Percentiles rank a stretch among this genome's conserved stretches.
phyloP scores from a whole-genome alignment of 1,140 invertebrate species.

The Drosophila obscura region DNA sequence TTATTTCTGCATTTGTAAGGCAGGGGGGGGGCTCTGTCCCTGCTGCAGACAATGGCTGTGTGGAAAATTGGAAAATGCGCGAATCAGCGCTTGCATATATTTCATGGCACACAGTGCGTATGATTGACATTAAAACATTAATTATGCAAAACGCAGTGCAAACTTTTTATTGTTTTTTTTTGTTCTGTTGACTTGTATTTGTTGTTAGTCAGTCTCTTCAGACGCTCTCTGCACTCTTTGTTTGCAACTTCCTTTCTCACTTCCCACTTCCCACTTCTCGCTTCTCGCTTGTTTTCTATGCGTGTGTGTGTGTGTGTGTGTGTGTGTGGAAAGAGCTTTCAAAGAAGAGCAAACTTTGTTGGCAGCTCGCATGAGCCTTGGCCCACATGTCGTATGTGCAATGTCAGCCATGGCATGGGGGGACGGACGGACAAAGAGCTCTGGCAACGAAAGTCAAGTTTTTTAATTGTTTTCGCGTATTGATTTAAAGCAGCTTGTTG shows the following conservation, averaged over 20 bases:
- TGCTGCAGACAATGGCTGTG: conserved; percentile 13
- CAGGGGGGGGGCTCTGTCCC: background rate
- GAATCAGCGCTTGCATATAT: conserved; percentile 69
- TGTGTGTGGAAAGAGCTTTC: conserved; percentile 8
- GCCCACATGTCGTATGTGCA: conserved; percentile 57
- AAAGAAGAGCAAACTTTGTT: conserved; percentile 30
- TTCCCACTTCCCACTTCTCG: background rate
- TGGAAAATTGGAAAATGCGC: conserved; percentile 55
- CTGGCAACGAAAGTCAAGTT: conserved; percentile 61
- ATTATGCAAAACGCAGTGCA: conserved; percentile 68
- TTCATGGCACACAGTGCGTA: conserved; percentile 75
- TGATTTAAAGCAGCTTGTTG: conserved; percentile 70
- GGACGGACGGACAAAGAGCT: background rate
- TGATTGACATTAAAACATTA: conserved; percentile 81
- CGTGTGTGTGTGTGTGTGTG: background rate
- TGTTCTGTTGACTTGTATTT: conserved; percentile 30
- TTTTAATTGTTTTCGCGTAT: conserved; percentile 76
- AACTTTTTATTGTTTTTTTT: conserved; percentile 35
- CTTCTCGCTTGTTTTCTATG: background rate
- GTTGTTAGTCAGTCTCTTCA: conserved; percentile 20
- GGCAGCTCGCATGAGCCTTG: conserved; percentile 13
- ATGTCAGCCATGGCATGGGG: conserved; percentile 39
- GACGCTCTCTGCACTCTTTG: background rate
- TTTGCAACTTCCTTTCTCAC: conserved; percentile 17
- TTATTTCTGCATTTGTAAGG: background rate